Conservation (phyloP, 35 echinoderm and acorn worm genomes). For the Ophioderma brevispina region DNA sequence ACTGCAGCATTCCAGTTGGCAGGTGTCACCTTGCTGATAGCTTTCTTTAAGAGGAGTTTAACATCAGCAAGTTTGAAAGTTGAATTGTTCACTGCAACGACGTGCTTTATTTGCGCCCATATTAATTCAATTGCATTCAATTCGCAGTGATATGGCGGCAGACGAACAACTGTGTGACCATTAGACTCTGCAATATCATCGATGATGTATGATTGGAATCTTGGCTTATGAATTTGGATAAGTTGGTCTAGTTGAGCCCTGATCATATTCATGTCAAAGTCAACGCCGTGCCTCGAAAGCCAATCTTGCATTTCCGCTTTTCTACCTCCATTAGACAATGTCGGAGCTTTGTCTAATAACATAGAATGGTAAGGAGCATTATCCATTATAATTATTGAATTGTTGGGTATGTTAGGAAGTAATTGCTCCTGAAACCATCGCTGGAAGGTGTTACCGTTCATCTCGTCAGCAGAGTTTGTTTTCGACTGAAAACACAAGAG, state of each 20-base stretch:
- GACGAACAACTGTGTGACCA: neutral
- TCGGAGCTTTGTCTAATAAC: neutral
- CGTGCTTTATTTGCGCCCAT: too few relatives aligned
- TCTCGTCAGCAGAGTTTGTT: neutral
- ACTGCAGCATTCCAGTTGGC: too few relatives aligned
- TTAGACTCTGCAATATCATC: neutral
- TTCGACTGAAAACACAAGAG: neutral
- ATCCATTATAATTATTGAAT: neutral
- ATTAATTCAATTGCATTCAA: too few relatives aligned
- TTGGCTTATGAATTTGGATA: neutral
- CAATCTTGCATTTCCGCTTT: neutral
- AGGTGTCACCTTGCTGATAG: too few relatives aligned
- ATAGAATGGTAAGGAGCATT: neutral
- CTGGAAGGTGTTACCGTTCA: neutral
- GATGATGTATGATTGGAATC: neutral
- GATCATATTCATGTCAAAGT: neutral
- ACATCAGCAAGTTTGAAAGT: too few relatives aligned
- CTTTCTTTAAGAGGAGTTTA: too few relatives aligned
- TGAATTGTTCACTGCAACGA: too few relatives aligned
- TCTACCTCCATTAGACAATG: neutral
- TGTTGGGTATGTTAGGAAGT: neutral
- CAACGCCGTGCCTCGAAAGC: neutral
- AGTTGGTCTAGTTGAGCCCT: neutral
- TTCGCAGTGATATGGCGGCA: neutral
- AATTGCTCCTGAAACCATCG: neutral